Conservation (phyloP, 2,797 vertebrate species). For the Psittacula echo region DNA sequence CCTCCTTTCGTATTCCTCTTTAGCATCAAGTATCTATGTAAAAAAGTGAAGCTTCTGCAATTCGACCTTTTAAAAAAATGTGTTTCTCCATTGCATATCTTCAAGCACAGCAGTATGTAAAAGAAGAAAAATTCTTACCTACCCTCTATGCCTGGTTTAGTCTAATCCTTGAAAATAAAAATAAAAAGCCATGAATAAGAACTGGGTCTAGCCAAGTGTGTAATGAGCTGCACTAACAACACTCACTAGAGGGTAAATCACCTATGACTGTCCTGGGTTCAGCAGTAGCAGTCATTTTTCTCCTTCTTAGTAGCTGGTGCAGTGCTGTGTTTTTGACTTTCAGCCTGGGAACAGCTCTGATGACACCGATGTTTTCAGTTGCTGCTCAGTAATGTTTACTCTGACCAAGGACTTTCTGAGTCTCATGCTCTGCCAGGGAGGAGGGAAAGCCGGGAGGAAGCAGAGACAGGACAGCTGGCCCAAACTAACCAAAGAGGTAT, state of each 20-base stretch:
- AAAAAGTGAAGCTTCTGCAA: conserved; percentile 36
- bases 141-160: conserved; percentile 18
- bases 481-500: too few species aligned
- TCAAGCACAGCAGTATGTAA: conserved; percentile 35
- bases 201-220: conserved; percentile 60
- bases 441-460: too few species aligned
- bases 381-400: too few species aligned
- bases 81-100: conserved; percentile 26
- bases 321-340: too few species aligned
- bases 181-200: conserved; percentile 70
- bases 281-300: too few species aligned
- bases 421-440: too few species aligned
- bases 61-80: background rate
- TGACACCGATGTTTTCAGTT: too few species aligned
- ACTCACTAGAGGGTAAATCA: conserved; percentile 65
- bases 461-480: too few species aligned
- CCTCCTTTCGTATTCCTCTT: conserved; percentile 35
- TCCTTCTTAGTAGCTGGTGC: too few species aligned
- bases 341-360: too few species aligned
- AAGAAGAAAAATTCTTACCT: conserved; percentile 51
- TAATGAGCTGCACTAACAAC: conserved; percentile 69
- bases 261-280: background rate
- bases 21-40: background rate
- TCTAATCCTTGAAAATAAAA: conserved; percentile 68
- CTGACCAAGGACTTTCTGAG: too few species aligned